phyloP scores from a whole-genome alignment of 30 jellyfish, hydroid and myxozoan genomes.

The Chrysaora quinquecirrha region DNA sequence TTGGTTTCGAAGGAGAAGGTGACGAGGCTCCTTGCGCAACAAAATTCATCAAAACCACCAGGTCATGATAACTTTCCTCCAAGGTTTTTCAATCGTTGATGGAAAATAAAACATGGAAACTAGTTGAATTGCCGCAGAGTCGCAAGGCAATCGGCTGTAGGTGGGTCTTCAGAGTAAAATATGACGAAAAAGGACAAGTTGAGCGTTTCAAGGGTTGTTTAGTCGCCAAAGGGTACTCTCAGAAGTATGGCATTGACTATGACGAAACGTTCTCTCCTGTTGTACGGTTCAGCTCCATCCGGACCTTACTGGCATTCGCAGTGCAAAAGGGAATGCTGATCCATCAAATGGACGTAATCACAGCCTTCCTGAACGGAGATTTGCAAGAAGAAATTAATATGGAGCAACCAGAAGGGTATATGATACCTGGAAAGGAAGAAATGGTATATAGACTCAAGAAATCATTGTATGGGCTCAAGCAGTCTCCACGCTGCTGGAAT shows the following conservation, averaged over 20 bases:
- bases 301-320: slow-evolving; percentile 54
- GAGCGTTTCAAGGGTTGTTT: slow-evolving; percentile 42
- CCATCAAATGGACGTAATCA: slow-evolving; percentile 58
- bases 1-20: slow-evolving; percentile 22
- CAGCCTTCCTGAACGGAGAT: slow-evolving; percentile 48
- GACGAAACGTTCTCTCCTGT: slow-evolving; percentile 41
- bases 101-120: slow-evolving; percentile 16
- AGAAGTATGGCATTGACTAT: slow-evolving; percentile 24
- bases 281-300: slow-evolving; percentile 16
- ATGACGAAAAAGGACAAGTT: slow-evolving; percentile 28
- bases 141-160: slow-evolving; percentile 27
- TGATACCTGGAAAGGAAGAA: slow-evolving; percentile 10
- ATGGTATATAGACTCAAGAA: slow-evolving; percentile 19
- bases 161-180: slow-evolving; percentile 27
- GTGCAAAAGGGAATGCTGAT: slow-evolving; percentile 18
- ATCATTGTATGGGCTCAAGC: slow-evolving; percentile 45
- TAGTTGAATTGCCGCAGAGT: slow-evolving; percentile 31
- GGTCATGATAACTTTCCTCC: slow-evolving; percentile 33
- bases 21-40: not conserved
- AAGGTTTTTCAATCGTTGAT: slow-evolving; percentile 16
- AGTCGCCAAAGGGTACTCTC: slow-evolving; percentile 14
- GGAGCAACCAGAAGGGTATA: slow-evolving; percentile 48
- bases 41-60: slow-evolving; percentile 25
- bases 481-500: slow-evolving; percentile 45
- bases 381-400: slow-evolving; percentile 12